Conservation (phyloP, 2,797 vertebrate species). For the Morus bassanus region DNA sequence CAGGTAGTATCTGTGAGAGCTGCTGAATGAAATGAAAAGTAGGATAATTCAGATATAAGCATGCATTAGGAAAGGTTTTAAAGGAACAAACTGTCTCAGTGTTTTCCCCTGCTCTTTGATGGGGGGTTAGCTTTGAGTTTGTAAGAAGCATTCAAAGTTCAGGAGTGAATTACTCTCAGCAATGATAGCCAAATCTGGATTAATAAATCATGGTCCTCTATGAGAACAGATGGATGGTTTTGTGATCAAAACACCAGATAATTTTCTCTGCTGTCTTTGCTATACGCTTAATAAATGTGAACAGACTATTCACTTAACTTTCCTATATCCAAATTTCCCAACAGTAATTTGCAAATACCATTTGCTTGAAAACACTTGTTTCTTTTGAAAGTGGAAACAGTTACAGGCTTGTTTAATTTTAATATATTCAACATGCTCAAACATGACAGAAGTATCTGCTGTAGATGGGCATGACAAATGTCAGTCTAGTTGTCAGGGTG, state of each 20-base stretch:
- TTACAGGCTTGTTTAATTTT: neutral
- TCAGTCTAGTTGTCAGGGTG: neutral
- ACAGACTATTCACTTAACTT: neutral
- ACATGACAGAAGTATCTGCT: neutral
- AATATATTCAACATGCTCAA: neutral
- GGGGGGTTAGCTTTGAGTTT: neutral
- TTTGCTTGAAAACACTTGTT: neutral
- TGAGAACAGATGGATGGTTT: neutral
- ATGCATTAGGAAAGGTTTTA: slow-evolving; percentile 27
- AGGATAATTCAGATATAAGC: slow-evolving; percentile 34
- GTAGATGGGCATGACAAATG: neutral
- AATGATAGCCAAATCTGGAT: neutral
- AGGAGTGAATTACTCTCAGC: neutral
- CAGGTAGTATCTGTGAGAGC: slow-evolving; percentile 10
- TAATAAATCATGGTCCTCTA: neutral
- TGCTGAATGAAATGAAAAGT: slow-evolving; percentile 3
- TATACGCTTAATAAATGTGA: neutral
- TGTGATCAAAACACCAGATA: neutral
- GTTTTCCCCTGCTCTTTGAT: neutral
- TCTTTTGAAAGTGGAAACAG: neutral
- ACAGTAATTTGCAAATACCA: neutral
- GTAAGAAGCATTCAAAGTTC: neutral
- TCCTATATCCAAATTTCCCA: neutral
- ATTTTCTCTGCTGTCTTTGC: neutral
- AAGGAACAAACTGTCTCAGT: neutral